These are phyloP conservation scores for Cotesia glomerata DNA, from an alignment of 1,140 invertebrate genomes.

Conservation along the genomic window DNA sequence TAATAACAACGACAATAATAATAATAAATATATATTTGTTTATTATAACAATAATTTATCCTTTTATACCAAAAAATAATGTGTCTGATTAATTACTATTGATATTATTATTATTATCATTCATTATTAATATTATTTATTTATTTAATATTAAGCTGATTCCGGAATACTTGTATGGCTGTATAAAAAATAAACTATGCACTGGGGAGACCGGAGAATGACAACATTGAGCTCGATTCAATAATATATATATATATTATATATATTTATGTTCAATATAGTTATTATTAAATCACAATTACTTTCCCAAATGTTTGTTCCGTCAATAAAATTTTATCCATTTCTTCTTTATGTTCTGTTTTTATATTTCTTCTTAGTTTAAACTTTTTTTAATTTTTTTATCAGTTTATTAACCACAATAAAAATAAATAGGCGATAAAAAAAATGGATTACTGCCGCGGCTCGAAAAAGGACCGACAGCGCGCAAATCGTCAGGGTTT, in stretches of 20 bases:
- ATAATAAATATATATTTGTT: background rate
- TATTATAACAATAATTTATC: background rate
- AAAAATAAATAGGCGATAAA: background rate
- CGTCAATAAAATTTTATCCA: background rate
- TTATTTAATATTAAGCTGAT: background rate
- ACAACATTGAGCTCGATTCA: background rate
- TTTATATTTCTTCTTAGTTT: background rate
- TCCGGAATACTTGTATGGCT: background rate
- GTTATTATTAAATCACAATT: background rate
- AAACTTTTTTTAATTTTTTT: too few relatives aligned
- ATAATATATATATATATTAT: background rate
- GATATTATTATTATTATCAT: background rate
- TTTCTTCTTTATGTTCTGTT: background rate
- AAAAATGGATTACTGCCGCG: conserved; percentile 43
- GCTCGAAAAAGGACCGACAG: conserved; percentile 60
- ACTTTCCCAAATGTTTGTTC: background rate
- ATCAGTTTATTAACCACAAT: too few relatives aligned
- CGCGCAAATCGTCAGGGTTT: conserved; percentile 61
- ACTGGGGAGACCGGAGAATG: background rate
- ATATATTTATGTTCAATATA: background rate
- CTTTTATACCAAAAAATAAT: background rate
- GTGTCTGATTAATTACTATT: background rate
- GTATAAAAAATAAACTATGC: conserved; percentile 23
- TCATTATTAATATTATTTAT: background rate
- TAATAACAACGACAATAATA: background rate